Evolutionary conservation across 53 echinoderm and acorn worm species (phyloP).

Genomic region (Holothuria leucospilota): DNA sequence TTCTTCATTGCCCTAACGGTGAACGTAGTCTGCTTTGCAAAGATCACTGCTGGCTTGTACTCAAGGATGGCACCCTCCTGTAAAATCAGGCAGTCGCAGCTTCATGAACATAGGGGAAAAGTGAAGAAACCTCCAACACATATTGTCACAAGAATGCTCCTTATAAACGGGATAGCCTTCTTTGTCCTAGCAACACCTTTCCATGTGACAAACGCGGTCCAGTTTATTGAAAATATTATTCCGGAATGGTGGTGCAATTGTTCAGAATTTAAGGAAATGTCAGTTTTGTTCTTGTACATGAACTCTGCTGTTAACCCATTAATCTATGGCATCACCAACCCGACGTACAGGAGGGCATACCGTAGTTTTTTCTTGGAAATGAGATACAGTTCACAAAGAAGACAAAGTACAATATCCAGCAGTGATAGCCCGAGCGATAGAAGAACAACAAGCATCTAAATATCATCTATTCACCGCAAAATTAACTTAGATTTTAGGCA

Average conservation of each 20-base stretch:
- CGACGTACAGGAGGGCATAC: neutral
- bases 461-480: too few relatives aligned
- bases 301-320: conserved; percentile 11
- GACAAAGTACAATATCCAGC: too few relatives aligned
- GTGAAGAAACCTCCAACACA: neutral
- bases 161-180: conserved; percentile 8
- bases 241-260: neutral
- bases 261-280: neutral
- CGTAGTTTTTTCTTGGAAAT: too few relatives aligned
- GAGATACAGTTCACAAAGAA: too few relatives aligned
- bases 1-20: conserved; percentile 1
- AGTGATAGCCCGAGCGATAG: too few relatives aligned
- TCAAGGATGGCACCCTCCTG: neutral
- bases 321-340: conserved; percentile 25
- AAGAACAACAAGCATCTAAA: too few relatives aligned
- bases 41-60: neutral
- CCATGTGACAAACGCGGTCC: neutral
- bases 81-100: neutral
- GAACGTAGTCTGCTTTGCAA: neutral
- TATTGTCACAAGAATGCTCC: conserved; percentile 5
- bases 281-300: neutral
- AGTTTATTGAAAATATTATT: neutral
- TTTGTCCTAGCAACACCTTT: conserved; percentile 1
- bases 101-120: neutral
- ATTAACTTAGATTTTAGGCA: too few relatives aligned